phyloP scores from a whole-genome alignment of 2,888 invertebrate genomes.

The Acrocyrtus sp. region DNA sequence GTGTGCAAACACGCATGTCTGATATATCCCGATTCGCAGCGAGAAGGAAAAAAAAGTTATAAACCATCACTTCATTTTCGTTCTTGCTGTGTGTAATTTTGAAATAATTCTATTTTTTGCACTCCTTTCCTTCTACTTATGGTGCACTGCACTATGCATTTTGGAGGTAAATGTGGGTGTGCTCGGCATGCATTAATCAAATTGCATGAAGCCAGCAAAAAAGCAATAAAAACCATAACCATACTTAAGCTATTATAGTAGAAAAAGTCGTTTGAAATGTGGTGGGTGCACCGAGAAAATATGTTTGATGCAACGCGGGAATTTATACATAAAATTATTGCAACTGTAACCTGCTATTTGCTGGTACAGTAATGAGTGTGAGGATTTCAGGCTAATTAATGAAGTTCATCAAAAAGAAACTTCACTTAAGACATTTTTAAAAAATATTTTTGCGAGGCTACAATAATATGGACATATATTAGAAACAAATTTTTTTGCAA shows the following conservation, averaged over 20 bases:
- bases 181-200: no score
- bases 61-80: no score
- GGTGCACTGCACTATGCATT: no score
- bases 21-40: not conserved
- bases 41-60: not conserved
- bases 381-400: conserved; percentile 50
- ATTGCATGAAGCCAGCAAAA: no score
- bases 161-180: no score
- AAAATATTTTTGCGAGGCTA: not conserved
- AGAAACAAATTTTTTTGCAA: no score
- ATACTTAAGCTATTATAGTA: conserved; percentile 10
- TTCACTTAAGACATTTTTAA: conserved; percentile 26
- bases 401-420: conserved; percentile 45
- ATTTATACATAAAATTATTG: not conserved
- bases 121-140: no score
- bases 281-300: conserved; percentile 14
- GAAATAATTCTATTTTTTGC: no score
- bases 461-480: no score
- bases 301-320: not conserved
- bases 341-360: no score
- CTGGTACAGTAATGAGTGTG: conserved; percentile 39
- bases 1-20: conserved; percentile 9
- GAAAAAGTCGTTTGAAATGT: not conserved
- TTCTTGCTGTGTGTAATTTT: no score
- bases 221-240: conserved; percentile 37